Percentiles rank a stretch among this genome's conserved stretches.
Evolutionary conservation across 1,140 invertebrate species (phyloP).

Genomic region (Aricia agestis): DNA sequence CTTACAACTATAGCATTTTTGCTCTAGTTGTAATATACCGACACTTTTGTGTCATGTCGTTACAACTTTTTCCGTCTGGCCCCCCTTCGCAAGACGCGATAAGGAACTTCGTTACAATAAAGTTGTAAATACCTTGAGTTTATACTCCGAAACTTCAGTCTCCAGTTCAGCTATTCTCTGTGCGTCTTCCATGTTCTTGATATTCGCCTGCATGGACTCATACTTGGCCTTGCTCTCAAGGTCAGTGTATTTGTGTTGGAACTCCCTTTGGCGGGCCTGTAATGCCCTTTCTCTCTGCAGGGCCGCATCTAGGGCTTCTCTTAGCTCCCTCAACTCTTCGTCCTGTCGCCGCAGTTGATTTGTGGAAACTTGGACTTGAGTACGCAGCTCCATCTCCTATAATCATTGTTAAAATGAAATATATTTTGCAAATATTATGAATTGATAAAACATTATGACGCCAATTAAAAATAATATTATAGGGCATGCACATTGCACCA

Average conservation of each 20-base stretch:
- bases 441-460: too few relatives aligned
- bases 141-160: slow-evolving; percentile 95
- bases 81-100: too few relatives aligned
- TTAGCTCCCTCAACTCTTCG: slow-evolving; percentile 91
- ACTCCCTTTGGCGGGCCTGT: slow-evolving; percentile 86
- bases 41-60: too few relatives aligned
- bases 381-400: slow-evolving; percentile 97
- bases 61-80: too few relatives aligned
- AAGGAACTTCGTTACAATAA: too few relatives aligned
- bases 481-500: too few relatives aligned
- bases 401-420: slow-evolving; percentile 17
- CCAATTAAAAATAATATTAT: too few relatives aligned
- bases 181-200: slow-evolving; percentile 95
- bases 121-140: slow-evolving; percentile 89
- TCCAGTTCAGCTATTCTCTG: slow-evolving; percentile 96
- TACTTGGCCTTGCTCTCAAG: slow-evolving; percentile 95
- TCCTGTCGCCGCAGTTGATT: slow-evolving; percentile 96
- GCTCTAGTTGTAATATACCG: too few relatives aligned
- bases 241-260: slow-evolving; percentile 91
- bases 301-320: slow-evolving; percentile 85
- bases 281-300: slow-evolving; percentile 86
- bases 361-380: slow-evolving; percentile 95
- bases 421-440: too few relatives aligned
- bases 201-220: slow-evolving; percentile 94
- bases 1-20: too few relatives aligned